Base-by-base conservation (phyloP, 2,888 invertebrate species). In the Ormyrus nitidulus region DNA sequence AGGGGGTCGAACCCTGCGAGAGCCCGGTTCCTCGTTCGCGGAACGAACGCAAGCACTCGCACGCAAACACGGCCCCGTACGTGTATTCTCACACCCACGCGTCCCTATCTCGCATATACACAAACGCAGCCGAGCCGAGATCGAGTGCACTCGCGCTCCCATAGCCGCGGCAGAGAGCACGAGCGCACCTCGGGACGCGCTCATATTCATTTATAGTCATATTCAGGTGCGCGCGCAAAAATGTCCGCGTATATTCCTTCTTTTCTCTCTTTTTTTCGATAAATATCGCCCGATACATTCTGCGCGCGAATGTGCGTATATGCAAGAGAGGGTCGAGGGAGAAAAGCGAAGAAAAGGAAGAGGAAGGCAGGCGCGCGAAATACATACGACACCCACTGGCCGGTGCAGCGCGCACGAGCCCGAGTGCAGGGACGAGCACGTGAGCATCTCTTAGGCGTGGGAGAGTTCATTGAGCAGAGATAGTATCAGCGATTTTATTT, bases 401-500 rank as follows among this genome's bases (percentile, higher is more conserved):
- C 85, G 86, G 84, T 82, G 84, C 62, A 61, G 19, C 46, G 59
- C 11, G 77, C 65, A 6, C 70, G 64, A 77, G 68, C 65, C 7
- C 70, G 64, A 77, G 68, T 34, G 56, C 13, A 68, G 68, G 61
- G 85, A 87, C 82, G 86, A 85, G 83, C 84, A 84, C 84, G 85
- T 76, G 86, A 87, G 86, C 87, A 87, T 86, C 79, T 79, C 87
- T 89, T 88, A 90, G 89, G 90, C 90, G 90, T 90, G 90, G 89
- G 90, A 90, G 90, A 90, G 90, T 90, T 89, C 89, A 89, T 90
- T 90, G 87, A 89, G 89, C 86, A 89, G 86, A 90, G 90, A 90
- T 90, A 89, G 86, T 90, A 90, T 90, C 89, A 88, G 88, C 88
- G 90, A 90, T 90, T 90, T 89, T 90, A 90, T 89, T 89, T 87